Percentiles rank a stretch among this genome's conserved stretches.
Conservation (phyloP, 35 echinoderm and acorn worm genomes). For the Eucidaris tribuloides region DNA sequence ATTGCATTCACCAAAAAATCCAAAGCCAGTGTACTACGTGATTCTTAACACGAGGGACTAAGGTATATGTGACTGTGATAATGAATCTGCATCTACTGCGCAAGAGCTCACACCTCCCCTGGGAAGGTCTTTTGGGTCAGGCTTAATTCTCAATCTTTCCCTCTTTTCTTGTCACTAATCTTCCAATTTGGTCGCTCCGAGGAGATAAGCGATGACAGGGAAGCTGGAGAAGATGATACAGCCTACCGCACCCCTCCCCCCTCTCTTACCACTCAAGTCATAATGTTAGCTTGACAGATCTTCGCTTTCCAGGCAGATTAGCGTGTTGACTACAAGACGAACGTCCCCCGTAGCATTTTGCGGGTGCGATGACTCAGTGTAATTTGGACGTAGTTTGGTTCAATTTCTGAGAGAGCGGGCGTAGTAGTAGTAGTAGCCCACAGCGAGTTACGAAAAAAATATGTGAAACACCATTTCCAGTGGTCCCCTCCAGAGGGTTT, state of each 20-base stretch:
- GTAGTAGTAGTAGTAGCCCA: not conserved
- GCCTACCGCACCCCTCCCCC: not conserved
- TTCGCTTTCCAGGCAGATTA: not conserved
- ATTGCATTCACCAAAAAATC: no score
- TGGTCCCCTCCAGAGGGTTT: not conserved
- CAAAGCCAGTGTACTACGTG: no score
- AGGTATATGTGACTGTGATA: no score
- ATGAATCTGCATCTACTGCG: no score
- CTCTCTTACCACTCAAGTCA: not conserved
- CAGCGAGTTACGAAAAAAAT: not conserved
- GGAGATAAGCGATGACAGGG: no score
- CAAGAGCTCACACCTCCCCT: no score
- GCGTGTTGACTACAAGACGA: slow-evolving; percentile 24
- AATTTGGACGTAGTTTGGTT: slow-evolving; percentile 16
- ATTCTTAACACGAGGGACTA: no score
- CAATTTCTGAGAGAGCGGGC: not conserved
- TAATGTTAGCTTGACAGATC: not conserved
- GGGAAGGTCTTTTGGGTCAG: no score
- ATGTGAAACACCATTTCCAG: not conserved
- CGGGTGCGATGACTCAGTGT: slow-evolving; percentile 15
- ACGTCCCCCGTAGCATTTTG: not conserved
- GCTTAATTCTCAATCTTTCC: no score
- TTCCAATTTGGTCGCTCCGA: no score
- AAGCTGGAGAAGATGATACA: no score
- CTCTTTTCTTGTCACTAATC: no score